These are phyloP conservation scores for Xylota sylvarum DNA, from an alignment of 2,888 invertebrate species.

Conservation along the genomic window DNA sequence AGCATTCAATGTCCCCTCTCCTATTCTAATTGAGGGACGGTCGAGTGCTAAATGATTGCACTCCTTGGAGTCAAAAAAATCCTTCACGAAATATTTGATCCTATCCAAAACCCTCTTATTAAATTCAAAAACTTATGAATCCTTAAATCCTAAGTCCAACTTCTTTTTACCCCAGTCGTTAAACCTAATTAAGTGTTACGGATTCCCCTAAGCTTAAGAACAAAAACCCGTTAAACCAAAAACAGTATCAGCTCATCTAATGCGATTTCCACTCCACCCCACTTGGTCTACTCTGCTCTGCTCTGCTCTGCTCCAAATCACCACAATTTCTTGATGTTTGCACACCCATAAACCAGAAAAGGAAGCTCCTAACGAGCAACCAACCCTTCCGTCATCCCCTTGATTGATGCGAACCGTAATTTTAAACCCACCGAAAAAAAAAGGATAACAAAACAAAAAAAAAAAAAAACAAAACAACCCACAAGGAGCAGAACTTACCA, in stretches of 20 bases:
- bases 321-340: constrained; percentile 47
- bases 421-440: constrained; percentile 34
- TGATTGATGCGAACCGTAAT: constrained; percentile 72
- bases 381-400: constrained; percentile 52
- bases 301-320: constrained; percentile 22
- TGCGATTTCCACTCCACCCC: constrained; percentile 7
- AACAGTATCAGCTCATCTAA: constrained; percentile 8
- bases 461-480: constrained; percentile 56
- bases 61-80: too few relatives aligned
- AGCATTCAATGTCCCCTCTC: too few relatives aligned
- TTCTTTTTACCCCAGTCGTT: constrained; percentile 26
- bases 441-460: not conserved
- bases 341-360: constrained; percentile 67
- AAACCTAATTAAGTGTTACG: constrained; percentile 49
- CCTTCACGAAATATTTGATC: too few relatives aligned
- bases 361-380: constrained; percentile 64
- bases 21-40: too few relatives aligned
- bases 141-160: constrained; percentile 5
- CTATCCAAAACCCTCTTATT: too few relatives aligned
- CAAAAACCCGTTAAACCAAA: constrained; percentile 13
- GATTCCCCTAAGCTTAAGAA: not conserved
- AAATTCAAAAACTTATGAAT: not conserved
- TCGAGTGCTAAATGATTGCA: too few relatives aligned
- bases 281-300: not conserved
- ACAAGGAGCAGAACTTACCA: constrained; percentile 15